These are phyloP conservation scores for Clarias laeviceps DNA, from an alignment of 2,797 vertebrate genomes.

Conservation along the genomic window DNA sequence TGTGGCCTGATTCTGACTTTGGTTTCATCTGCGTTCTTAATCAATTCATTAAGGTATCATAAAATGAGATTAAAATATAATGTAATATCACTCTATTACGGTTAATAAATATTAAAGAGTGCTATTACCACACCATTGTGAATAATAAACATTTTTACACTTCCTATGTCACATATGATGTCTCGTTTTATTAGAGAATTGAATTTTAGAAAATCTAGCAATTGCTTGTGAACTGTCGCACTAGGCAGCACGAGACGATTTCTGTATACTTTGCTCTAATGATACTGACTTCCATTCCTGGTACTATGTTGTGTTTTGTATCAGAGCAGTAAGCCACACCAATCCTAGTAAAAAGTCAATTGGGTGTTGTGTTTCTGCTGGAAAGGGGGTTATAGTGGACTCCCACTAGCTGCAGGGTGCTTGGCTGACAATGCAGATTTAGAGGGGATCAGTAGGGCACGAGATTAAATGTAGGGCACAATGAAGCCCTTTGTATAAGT, in stretches of 20 bases:
- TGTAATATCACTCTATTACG: not conserved
- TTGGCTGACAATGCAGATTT: constrained; percentile 53
- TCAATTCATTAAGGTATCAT: not conserved
- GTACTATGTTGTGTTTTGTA: not conserved
- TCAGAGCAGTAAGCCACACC: not conserved
- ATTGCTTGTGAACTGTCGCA: not conserved
- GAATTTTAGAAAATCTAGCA: not conserved
- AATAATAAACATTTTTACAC: not conserved
- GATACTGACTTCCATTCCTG: not conserved
- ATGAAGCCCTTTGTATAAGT: constrained; percentile 71
- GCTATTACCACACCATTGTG: no score
- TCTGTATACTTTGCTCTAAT: not conserved
- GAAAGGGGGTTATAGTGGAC: constrained; percentile 2
- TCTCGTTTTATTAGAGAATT: not conserved
- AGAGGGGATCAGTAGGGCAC: constrained; percentile 62
- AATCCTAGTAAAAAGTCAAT: not conserved
- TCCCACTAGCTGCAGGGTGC: constrained; percentile 36
- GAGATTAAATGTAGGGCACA: constrained; percentile 73
- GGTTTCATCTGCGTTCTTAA: no score
- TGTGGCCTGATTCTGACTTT: not conserved
- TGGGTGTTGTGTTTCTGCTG: constrained; percentile 12
- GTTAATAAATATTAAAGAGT: not conserved
- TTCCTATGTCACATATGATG: not conserved
- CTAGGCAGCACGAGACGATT: not conserved
- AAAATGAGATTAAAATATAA: not conserved